Base-by-base conservation (phyloP, 2,113 vertebrate species). In the Pionites leucogaster region DNA sequence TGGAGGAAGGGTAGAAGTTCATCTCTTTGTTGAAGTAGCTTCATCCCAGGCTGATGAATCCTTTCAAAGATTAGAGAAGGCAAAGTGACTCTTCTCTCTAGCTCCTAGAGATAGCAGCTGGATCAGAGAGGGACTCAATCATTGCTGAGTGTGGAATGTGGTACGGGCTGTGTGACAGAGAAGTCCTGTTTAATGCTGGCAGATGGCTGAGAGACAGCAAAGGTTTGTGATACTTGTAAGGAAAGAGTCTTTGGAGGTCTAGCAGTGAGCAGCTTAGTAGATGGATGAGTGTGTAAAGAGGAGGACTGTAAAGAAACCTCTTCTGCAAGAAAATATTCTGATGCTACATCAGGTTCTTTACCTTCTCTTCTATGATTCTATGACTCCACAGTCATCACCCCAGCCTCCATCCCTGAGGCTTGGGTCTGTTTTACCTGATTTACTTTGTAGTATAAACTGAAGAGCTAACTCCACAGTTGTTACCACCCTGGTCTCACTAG, bases 1-100 rank as follows among this genome's bases (percentile, higher is more conserved):
- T 13, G 52, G 31, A 41, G 9, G 33, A 88, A 35, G 37, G 57
- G 71, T 71, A 13, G 49, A 90, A 68, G 86, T 90, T 94, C 75
- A 67, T 70, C 82, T 96, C 82, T 93, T 81, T 92, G 88, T 87
- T 74, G 7, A 92, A 82, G 79, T 16, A 70, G 74, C 88, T 82
- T 92, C 86, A 88, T 11, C 37, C 90, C 72, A 68, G 77, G 35
- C 50, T 88, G 57, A 15, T 67, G 4, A 9, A 22, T 64, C 59
- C 35, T 80, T 64, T 46, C 24, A 64, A 57, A 52, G 35, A 17
- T 17, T 18, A 74, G 24, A 42, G 53, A 53, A 33, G 67, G 46
- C 13, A 28, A 57, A 79, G 35, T 33, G 47, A 9, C 29, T 47
- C 31, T 22, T 71, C 22, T 68, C 42, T 31, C 33, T 4, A 1